Percentiles rank a stretch among this genome's conserved stretches.
phyloP scores from a whole-genome alignment of 2,888 invertebrate species.

The Urechis unicinctus region DNA sequence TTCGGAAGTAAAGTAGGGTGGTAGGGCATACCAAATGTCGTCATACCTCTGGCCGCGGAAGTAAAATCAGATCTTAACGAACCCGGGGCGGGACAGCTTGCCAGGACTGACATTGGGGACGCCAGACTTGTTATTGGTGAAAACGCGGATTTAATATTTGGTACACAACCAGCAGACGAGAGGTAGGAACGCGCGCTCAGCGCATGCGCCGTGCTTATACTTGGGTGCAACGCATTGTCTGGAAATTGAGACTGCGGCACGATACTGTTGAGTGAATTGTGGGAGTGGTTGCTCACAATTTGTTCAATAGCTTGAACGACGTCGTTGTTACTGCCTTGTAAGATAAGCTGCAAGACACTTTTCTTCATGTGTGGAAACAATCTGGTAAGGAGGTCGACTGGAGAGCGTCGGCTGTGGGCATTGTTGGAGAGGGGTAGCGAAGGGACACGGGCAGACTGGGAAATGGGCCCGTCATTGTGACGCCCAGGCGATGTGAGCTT shows the following conservation, averaged over 20 bases:
- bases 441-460: too few relatives aligned
- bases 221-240: slow-evolving; percentile 1
- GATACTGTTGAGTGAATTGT: too few relatives aligned
- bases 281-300: slow-evolving; percentile 55
- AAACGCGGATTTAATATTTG: slow-evolving; percentile 40
- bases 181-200: slow-evolving; percentile 3
- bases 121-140: slow-evolving; percentile 31
- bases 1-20: slow-evolving; percentile 32
- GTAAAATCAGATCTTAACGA: slow-evolving; percentile 22
- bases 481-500: too few relatives aligned
- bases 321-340: slow-evolving; percentile 80
- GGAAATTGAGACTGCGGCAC: too few relatives aligned
- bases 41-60: slow-evolving; percentile 25
- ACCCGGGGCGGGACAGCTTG: slow-evolving; percentile 4
- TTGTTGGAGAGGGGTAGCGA: too few relatives aligned
- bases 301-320: slow-evolving; percentile 89
- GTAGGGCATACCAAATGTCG: slow-evolving; percentile 36
- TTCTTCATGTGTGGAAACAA: slow-evolving; percentile 84
- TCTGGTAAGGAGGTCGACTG: slow-evolving; percentile 79
- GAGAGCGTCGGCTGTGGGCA: slow-evolving; percentile 19
- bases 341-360: slow-evolving; percentile 75
- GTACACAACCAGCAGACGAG: slow-evolving; percentile 2
- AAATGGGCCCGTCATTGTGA: too few relatives aligned
- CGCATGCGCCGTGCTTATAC: neutral
- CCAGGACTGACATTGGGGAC: neutral